Evolutionary conservation across 2,113 vertebrate genomes (phyloP), one percentile per base, ranked within the genome.

Genomic region (Dunckerocampus dactyliophorus): DNA sequence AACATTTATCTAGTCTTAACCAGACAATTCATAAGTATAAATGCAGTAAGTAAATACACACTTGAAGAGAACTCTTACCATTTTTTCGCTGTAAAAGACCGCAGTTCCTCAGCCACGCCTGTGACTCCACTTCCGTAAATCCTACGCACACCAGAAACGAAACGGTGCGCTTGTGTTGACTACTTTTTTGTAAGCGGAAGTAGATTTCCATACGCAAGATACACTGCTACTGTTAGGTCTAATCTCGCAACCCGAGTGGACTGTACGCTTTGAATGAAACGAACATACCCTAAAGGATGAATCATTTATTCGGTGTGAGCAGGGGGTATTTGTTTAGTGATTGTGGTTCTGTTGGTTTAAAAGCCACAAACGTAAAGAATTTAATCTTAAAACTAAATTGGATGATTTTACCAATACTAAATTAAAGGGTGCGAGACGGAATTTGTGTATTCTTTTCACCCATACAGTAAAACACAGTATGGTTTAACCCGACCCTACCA

Each of bases 21-120:
- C 34, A 6, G 6, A 10, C 11, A 3, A 8, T 2, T 7, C 43
- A 67, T 42, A 76, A 1, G 4, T 15, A 14, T n/a, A 60, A 81
- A 60, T 63, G 28, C 50, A 65, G 1, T 10, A 21, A 60, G 45
- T 51, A 57, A 66, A 55, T 9, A 50, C 0, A 61, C 0, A 53
- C 47, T 39, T 22, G 59, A 0, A 65, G 16, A 53, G n/a, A 10
- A 68, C 28, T 65, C 87, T 87, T 80, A 91, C 90, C 90, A 91
- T 91, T 86, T 88, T 87, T 76, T 66, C 61, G 77, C 76, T 65
- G 81, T 76, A 67, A 58, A 90, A 90, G 86, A 81, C 88, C 89
- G 90, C 90, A 91, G 89, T 89, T 82, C 67, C 65, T 79, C 79
- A 79, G 88, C 88, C 90, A 89, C 90, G 89, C 90, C 90, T 90